Base-by-base conservation (phyloP, 2,797 vertebrate species). In the Vipera ursinii region DNA sequence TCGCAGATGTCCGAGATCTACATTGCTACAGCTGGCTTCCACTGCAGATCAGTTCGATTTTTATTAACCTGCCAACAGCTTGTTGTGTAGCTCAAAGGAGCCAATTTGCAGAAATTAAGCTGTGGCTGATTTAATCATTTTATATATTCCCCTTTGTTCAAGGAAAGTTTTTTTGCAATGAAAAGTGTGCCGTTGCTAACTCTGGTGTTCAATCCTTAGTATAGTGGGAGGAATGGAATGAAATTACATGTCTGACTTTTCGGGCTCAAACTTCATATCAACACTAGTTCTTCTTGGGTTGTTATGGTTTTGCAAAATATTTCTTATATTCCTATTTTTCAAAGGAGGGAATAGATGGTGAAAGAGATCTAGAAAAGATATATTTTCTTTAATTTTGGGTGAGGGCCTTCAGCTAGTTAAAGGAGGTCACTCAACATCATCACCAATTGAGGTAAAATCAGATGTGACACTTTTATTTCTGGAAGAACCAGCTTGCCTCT, bases 61-160 rank as follows among this genome's bases (percentile, higher is more conserved):
- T 96, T 89, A 94, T 96, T 96, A 96, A 96, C 95, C 69, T 96
- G 93, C 88, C 95, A 86, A 86, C 89, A 86, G 63, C 93, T 93
- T 93, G 88, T 95, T 95, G 86, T 92, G 51, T 26, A 86, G 78
- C 86, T 94, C 89, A 82, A 91, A 94, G 51, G 90, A 95, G 57
- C 26, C 91, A 92, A 55, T 95, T 96, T 94, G 32, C 85, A 91
- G 78, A 56, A 1, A 95, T 94, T 91, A 91, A 92, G 59, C 0
- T 0, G 26, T 95, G 28, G 89, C 48, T 44, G 48, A 88, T 85
- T 93, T 90, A 96, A 95, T 95, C 89, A 91, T 51, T 69, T 95
- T 95, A 95, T 55, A 63, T 92, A 26, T 94, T 95, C 86, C 69
- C 91, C n/a, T 28, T 92, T 88, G 55, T 90, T 87, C 61, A 92